A percentile compares a stretch with the other conserved stretches of the same genome.
These are phyloP conservation scores for Octomys mimax DNA, from an alignment of 2,797 vertebrate genomes.

Conservation along the genomic window DNA sequence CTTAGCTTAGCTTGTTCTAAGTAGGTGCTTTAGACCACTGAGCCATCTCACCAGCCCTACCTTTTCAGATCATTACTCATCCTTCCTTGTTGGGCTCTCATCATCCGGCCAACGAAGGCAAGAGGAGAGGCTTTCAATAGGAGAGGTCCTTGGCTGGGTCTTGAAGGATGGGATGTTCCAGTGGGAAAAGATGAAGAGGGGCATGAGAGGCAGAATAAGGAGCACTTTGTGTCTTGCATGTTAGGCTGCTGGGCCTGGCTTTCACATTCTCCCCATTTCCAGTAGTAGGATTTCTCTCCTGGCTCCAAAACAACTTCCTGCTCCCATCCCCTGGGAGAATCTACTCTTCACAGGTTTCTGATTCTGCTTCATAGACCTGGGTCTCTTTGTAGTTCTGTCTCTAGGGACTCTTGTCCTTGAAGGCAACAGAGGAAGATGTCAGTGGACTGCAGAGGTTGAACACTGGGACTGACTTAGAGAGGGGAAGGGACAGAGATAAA, in stretches of 20 bases:
- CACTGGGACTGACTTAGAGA: constrained; percentile 49
- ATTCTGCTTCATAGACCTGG: not conserved
- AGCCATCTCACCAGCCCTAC: too few species aligned
- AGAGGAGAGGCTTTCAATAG: not conserved
- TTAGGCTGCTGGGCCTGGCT: not conserved
- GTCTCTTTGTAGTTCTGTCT: constrained; percentile 38
- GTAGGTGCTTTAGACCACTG: too few species aligned
- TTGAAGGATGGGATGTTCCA: not conserved
- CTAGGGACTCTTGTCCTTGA: constrained; percentile 59
- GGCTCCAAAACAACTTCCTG: not conserved
- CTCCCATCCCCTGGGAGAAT: not conserved
- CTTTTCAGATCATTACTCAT: not conserved
- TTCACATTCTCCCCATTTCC: not conserved
- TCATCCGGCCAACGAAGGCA: not conserved
- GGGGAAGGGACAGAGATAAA: constrained; percentile 52
- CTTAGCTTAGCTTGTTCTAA: too few species aligned
- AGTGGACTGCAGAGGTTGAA: constrained; percentile 62
- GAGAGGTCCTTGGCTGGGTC: not conserved
- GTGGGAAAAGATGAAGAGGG: not conserved
- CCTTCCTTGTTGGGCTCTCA: not conserved
- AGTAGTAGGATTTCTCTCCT: not conserved
- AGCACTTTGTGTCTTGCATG: not conserved
- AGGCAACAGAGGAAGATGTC: constrained; percentile 67
- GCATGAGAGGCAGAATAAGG: not conserved
- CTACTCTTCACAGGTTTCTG: not conserved